Evolutionary conservation across 2,113 vertebrate genomes (phyloP), one percentile per base, ranked within the genome.

Genomic region (Haemorhous mexicanus): DNA sequence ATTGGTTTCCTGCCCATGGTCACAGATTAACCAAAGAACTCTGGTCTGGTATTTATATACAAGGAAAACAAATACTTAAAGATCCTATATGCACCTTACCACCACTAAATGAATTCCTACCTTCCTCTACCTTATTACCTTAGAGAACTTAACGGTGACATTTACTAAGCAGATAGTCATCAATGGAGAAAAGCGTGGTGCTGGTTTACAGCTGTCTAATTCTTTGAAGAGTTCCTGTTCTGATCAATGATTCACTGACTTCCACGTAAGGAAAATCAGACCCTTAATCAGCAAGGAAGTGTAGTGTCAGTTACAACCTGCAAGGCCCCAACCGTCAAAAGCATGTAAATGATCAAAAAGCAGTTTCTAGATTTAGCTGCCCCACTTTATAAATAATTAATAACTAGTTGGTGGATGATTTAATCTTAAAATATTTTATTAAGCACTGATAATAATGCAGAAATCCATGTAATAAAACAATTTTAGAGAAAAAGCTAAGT

Each of bases 381-480:
- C 14, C 24, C 28, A 61, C 27, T 93, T 96, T 12, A 73, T 69
- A 63, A 56, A 74, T 80, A 90, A 88, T 50, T 53, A 88, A 44
- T 72, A 94, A 67, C 27, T 92, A 41, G 19, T 30, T 78, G 22
- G 46, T 87, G 16, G 59, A 37, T 74, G 44, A 88, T 91, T 85
- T 91, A 88, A 59, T 96, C 95, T 97, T 87, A 95, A 97, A 97
- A 97, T 97, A 95, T 88, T 98, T 98, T 98, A 98, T 98, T 98
- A 97, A 97, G 96, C 94, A 90, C 52, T 94, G 94, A 82, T 92
- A 87, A 97, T 96, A 97, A 94, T 87, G 96, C 86, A 90, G 96
- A 91, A 96, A 94, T 94, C 82, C 84, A 75, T 82, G 81, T 96
- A 75, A 88, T 94, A 95, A 96, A 96, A 97, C 77, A 95, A 86